phyloP scores from a whole-genome alignment of 2,797 vertebrate genomes.

The Cottoperca gobio region DNA sequence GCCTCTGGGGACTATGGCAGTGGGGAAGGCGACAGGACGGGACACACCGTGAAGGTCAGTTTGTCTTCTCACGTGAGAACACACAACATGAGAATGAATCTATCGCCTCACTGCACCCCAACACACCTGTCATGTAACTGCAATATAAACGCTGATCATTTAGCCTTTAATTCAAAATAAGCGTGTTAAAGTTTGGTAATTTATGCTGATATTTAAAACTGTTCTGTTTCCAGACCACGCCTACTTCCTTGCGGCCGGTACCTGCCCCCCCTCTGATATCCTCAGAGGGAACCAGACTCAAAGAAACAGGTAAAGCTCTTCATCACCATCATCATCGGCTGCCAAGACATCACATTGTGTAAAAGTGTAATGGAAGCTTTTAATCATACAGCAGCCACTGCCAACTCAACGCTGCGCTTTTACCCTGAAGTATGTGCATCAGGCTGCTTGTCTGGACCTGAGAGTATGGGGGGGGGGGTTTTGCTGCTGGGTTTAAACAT shows the following conservation, averaged over 20 bases:
- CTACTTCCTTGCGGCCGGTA: conserved; percentile 56
- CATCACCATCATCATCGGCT: not conserved
- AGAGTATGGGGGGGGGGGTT: not conserved
- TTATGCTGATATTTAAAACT: not conserved
- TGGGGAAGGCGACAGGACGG: conserved; percentile 50
- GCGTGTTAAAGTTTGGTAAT: not conserved
- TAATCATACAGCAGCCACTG: conserved; percentile 30
- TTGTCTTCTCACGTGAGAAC: not conserved
- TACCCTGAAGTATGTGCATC: conserved; percentile 35
- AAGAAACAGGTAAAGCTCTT: conserved; percentile 58
- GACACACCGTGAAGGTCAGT: conserved; percentile 52
- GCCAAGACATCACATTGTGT: not conserved
- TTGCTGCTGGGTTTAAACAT: not conserved
- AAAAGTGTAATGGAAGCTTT: conserved; percentile 40
- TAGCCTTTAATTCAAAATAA: not conserved
- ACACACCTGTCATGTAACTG: not conserved
- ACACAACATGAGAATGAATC: not conserved
- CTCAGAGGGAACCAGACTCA: conserved; percentile 32
- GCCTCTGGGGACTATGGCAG: conserved; percentile 81
- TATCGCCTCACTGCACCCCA: not conserved
- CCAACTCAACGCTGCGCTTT: conserved; percentile 33
- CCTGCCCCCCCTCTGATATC: conserved; percentile 69
- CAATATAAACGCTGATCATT: not conserved
- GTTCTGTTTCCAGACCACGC: conserved; percentile 57
- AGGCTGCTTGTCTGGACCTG: conserved; percentile 54